Base-by-base conservation (phyloP, 2,888 invertebrate species). In the Temnothorax rugatulus region DNA sequence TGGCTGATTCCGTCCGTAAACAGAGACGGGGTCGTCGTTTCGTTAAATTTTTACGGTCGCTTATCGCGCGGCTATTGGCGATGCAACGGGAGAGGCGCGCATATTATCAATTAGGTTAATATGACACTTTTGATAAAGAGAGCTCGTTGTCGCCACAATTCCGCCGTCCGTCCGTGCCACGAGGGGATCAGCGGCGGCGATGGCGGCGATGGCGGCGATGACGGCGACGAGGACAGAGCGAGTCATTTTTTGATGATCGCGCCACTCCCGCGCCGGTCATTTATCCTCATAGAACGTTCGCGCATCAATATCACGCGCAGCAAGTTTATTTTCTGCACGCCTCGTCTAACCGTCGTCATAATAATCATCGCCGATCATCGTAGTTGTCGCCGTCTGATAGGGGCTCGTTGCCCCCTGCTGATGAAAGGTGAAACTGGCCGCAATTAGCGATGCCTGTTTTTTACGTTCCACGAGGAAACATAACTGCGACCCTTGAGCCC, bases 401-500 rank as follows among this genome's bases (percentile, higher is more conserved):
- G 41, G 47, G 71, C 87, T 88, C 77, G 82, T 86, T 89, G 84
- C 84, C 87, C 74, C 84, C 82, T 87, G 85, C 84, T 84, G 85
- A 88, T 88, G 84, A 79, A 88, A 89, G 89, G 86, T 88, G 86
- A 89, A 89, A 85, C 83, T 77, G 81, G 81, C 68, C 77, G 81
- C 89, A 81, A 89, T 90, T 82, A 86, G 66, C 76, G 74, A 81
- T 83, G 77, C 83, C 41, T 66, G 34, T 61, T 68, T 76, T 87
- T 87, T 77, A 83, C 74, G 68, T 73, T 66, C 77, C 83, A 82
- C 85, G 85, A 86, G 38, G 50, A 84, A 88, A 88, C 87, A 85
- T 87, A 90, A 68, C 84, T 79, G 84, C 86, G 88, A 90, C 87
- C 87, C 79, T 66, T 82, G 85, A 87, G 85, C 86, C 83, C 83